Base-by-base conservation (phyloP, 1,140 invertebrate genomes). In the Coelopa frigida region DNA sequence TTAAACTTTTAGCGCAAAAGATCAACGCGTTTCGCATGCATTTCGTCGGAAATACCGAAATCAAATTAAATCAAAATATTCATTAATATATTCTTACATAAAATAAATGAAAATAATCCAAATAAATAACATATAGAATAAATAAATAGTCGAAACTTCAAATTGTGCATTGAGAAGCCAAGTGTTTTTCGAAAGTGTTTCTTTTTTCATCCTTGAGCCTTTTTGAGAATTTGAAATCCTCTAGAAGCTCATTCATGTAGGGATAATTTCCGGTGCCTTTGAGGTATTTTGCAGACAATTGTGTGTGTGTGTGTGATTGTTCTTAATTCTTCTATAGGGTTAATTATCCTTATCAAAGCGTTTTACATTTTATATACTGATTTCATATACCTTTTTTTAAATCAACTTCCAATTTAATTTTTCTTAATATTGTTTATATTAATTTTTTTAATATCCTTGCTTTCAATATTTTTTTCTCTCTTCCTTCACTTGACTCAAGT, bases 1-100 rank as follows among this genome's bases (percentile, higher is more conserved):
- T 63, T 59, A 58, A 63, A 64, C 61, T 63, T 63, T 63, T 56
- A 52, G 53, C 59, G 61, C 54, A 63, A 61, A 55, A 63, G 27
- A 43, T 22, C 41, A 32, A 55, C 53, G 57, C 55, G 60, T 48
- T 57, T 51, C 55, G 57, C 58, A 57, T 20, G 17, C 33, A 35
- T 35, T 35, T 35, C 20, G 20, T 20, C 31, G 20, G 20, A 35
- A 4, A 35, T 18, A 35, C 59, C 46, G 35, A 39, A 53, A 18
- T 49, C n/a, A 32, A 47, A 50, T 33, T 37, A 44, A 43, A 50
- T 27, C 17, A 35, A 47, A 35, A 44, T n/a, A 41, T 27, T 27
- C 3, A 27, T 27, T 27, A 7, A 40, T 15, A 24, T 21, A 40
- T n/a, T 12, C 4, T 12, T 12, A 2, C 1, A 36, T 27, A 26